phyloP scores from a whole-genome alignment of 2,888 invertebrate genomes.

The Molorchus minor region DNA sequence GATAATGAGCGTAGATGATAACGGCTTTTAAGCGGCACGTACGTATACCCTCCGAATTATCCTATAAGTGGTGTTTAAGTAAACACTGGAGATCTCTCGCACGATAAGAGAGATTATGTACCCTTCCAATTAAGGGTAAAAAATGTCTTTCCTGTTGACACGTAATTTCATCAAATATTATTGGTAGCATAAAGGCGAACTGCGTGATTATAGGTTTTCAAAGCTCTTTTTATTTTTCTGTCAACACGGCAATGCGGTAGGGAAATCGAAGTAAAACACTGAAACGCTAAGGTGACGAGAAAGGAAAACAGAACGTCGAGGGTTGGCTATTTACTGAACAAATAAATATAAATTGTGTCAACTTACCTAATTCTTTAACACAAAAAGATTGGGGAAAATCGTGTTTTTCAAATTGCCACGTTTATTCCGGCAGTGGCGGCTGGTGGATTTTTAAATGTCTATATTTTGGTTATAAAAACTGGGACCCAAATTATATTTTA shows the following conservation, averaged over 20 bases:
- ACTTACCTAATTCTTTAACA: neutral
- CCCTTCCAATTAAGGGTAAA: no score
- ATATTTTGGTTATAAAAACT: no score
- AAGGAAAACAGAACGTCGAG: slow-evolving; percentile 1
- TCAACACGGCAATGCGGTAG: slow-evolving; percentile 20
- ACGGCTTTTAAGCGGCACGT: no score
- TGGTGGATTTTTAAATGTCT: no score
- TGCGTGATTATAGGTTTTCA: slow-evolving; percentile 23
- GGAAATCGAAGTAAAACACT: slow-evolving; percentile 19
- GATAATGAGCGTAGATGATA: no score
- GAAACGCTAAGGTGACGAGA: neutral
- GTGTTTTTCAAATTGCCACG: slow-evolving; percentile 34
- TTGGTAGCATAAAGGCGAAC: slow-evolving; percentile 22
- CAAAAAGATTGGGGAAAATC: no score
- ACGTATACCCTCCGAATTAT: no score
- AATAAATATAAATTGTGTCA: slow-evolving; percentile 8
- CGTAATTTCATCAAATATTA: slow-evolving; percentile 27
- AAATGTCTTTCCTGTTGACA: slow-evolving; percentile 28
- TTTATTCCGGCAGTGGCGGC: no score
- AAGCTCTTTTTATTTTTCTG: slow-evolving; percentile 24
- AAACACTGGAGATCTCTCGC: no score
- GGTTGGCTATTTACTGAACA: slow-evolving; percentile 14
- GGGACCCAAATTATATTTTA: no score
- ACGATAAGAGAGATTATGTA: no score
- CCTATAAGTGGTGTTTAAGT: no score